Percentiles rank a stretch among this genome's conserved stretches.
Conservation (phyloP, 2,888 invertebrate species). For the Argyra leucocephala region DNA sequence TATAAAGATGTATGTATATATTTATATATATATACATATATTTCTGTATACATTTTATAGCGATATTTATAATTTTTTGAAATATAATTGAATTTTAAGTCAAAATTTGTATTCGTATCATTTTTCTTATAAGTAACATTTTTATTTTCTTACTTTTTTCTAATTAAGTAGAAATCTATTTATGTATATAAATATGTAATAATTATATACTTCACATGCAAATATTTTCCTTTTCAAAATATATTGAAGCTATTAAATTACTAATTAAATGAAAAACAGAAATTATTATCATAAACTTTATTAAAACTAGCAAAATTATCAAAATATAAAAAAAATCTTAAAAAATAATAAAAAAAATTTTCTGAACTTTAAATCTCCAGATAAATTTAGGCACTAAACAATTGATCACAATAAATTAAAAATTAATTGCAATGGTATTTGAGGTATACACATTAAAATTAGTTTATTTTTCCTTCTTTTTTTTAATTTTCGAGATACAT, state of each 20-base stretch:
- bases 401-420: slow-evolving; percentile 6
- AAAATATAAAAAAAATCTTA: neutral
- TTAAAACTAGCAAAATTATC: neutral
- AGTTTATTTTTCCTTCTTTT: neutral
- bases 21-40: too few relatives aligned
- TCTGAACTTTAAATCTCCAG: neutral
- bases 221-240: neutral
- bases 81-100: neutral
- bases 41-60: slow-evolving; percentile 10
- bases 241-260: neutral
- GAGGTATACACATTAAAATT: neutral
- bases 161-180: neutral
- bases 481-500: neutral
- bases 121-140: neutral
- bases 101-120: neutral
- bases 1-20: too few relatives aligned
- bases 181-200: neutral
- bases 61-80: neutral
- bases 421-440: neutral
- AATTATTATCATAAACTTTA: neutral
- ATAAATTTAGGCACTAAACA: slow-evolving; percentile 3
- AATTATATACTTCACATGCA: neutral
- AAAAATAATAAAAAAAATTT: neutral
- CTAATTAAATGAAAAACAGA: neutral
- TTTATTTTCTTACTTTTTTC: neutral